Evolutionary conservation across 2,888 invertebrate species (phyloP).

Genomic region (Parnassius smintheus): DNA sequence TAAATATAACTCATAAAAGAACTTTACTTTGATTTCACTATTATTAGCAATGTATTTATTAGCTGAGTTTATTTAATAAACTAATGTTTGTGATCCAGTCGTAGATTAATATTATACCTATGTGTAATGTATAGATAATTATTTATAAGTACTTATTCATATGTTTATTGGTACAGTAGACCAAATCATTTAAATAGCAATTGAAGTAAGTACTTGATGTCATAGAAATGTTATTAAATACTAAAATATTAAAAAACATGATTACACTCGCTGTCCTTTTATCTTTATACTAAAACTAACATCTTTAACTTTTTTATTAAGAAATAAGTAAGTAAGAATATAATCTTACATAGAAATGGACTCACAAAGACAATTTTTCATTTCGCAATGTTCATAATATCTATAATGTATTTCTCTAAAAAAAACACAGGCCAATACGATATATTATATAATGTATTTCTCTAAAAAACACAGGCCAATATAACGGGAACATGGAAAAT

Average conservation of each 20-base stretch:
- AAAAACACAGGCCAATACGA: too few relatives aligned
- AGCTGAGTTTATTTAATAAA: not conserved
- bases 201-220: conserved; percentile 19
- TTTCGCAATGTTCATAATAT: too few relatives aligned
- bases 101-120: not conserved
- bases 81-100: not conserved
- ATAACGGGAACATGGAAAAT: too few relatives aligned
- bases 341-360: too few relatives aligned
- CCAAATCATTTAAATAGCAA: conserved; percentile 3
- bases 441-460: too few relatives aligned
- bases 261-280: conserved; percentile 23
- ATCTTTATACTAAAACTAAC: conserved; percentile 14
- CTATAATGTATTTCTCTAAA: too few relatives aligned
- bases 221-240: conserved; percentile 17
- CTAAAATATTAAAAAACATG: conserved; percentile 9
- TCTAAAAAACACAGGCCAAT: too few relatives aligned
- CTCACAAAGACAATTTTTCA: too few relatives aligned
- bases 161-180: conserved; percentile 15
- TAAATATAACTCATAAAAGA: not conserved
- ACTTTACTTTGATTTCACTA: not conserved
- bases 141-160: conserved; percentile 15
- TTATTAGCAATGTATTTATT: not conserved
- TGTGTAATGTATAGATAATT: conserved; percentile 22
- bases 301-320: conserved; percentile 8
- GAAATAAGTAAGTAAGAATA: not conserved